Evolutionary conservation across 2,888 invertebrate genomes (phyloP).

Genomic region (Candidula unifasciata): DNA sequence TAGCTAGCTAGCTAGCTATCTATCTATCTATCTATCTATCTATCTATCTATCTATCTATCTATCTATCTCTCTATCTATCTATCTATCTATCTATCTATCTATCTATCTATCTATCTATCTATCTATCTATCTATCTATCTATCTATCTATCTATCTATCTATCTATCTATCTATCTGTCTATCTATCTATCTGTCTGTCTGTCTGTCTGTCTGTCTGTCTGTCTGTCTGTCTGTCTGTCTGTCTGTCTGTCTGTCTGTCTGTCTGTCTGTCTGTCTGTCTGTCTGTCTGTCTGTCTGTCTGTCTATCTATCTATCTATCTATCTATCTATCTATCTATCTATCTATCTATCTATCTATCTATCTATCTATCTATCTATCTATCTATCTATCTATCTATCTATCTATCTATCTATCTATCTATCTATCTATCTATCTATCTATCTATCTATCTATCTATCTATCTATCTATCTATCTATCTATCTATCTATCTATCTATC

Average conservation of each 20-base stretch:
- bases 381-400: conserved; percentile 13
- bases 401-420: conserved; percentile 43
- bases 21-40: too few relatives aligned
- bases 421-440: conserved; percentile 43
- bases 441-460: conserved; percentile 34
- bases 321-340: too few relatives aligned
- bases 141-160: neutral
- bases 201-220: too few relatives aligned
- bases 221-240: too few relatives aligned
- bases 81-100: conserved; percentile 22
- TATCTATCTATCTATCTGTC: neutral
- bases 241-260: too few relatives aligned
- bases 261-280: too few relatives aligned
- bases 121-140: conserved; percentile 2
- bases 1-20: too few relatives aligned
- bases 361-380: too few relatives aligned
- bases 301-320: too few relatives aligned
- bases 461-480: conserved; percentile 22
- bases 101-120: neutral
- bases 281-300: too few relatives aligned
- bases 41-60: neutral
- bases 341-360: too few relatives aligned
- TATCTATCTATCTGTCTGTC: neutral
- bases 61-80: conserved; percentile 34
- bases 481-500: neutral